Evolutionary conservation across 2,797 vertebrate genomes (phyloP).

Genomic region (Corythornis leucogaster): DNA sequence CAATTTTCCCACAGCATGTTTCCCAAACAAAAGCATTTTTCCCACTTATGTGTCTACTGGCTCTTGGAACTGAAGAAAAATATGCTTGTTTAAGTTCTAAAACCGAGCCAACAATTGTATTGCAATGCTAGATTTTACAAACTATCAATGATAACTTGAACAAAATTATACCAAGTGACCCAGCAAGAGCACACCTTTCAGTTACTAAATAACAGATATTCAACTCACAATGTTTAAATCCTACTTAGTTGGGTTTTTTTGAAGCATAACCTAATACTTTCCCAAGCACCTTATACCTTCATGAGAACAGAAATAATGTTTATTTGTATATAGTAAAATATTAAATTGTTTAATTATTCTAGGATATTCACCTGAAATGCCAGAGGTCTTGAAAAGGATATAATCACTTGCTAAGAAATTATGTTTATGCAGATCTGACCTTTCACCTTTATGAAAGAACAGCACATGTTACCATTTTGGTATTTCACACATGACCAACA

Average conservation of each 20-base stretch:
- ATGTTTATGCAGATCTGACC: background rate
- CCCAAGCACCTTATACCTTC: background rate
- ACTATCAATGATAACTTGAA: background rate
- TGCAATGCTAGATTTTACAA: background rate
- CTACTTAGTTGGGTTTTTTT: background rate
- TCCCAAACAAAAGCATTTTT: conserved; percentile 50
- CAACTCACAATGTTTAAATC: background rate
- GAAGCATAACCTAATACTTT: background rate
- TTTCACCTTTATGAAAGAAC: background rate
- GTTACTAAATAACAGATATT: conserved; percentile 35
- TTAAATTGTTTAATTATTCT: background rate
- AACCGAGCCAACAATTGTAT: background rate
- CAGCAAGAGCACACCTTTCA: background rate
- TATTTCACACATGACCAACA: background rate
- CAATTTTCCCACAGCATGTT: conserved; percentile 45
- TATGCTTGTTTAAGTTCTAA: background rate
- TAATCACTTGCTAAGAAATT: background rate
- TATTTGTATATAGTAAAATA: background rate
- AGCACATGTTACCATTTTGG: background rate
- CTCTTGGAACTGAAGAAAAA: conserved; percentile 25
- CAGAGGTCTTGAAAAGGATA: background rate
- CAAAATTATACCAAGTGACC: background rate
- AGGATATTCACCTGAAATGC: background rate
- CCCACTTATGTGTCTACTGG: background rate
- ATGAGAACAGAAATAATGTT: background rate